Percentiles rank a stretch among this genome's conserved stretches.
These are phyloP conservation scores for Anguilla anguilla DNA, from an alignment of 2,797 vertebrate species.

Conservation along the genomic window DNA sequence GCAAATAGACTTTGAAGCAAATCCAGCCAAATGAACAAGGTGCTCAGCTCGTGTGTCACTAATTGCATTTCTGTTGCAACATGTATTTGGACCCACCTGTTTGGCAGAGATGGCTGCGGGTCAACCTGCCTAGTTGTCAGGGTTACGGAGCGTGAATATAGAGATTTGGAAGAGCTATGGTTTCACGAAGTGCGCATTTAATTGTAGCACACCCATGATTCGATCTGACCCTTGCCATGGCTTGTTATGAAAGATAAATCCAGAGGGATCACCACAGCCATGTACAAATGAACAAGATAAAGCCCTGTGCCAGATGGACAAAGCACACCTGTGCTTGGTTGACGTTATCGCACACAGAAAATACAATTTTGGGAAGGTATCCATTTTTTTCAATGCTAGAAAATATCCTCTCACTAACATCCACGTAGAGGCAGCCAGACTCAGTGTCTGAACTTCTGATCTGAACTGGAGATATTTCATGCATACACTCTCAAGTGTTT, in stretches of 20 bases:
- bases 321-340: constrained; percentile 4
- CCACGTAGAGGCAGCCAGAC: background rate
- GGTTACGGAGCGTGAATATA: constrained; percentile 68
- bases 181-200: background rate
- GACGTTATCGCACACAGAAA: background rate
- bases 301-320: background rate
- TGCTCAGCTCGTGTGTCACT: constrained; percentile 34
- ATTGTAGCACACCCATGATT: background rate
- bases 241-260: background rate
- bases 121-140: constrained; percentile 65
- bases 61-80: constrained; percentile 45
- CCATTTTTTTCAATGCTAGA: background rate
- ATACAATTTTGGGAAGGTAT: background rate
- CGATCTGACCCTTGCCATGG: background rate
- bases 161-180: constrained; percentile 50
- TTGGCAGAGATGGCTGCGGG: constrained; percentile 40
- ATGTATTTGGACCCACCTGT: constrained; percentile 42
- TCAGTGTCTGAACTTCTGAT: background rate
- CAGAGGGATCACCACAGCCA: background rate
- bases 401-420: background rate
- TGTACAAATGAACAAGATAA: background rate
- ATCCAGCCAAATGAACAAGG: constrained; percentile 8
- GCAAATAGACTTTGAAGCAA: constrained; percentile 16
- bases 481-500: background rate
- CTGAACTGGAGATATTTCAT: background rate